A percentile compares a stretch with the other conserved stretches of the same genome.
phyloP scores from a whole-genome alignment of 1,140 invertebrate genomes.

The Wasmannia auropunctata region DNA sequence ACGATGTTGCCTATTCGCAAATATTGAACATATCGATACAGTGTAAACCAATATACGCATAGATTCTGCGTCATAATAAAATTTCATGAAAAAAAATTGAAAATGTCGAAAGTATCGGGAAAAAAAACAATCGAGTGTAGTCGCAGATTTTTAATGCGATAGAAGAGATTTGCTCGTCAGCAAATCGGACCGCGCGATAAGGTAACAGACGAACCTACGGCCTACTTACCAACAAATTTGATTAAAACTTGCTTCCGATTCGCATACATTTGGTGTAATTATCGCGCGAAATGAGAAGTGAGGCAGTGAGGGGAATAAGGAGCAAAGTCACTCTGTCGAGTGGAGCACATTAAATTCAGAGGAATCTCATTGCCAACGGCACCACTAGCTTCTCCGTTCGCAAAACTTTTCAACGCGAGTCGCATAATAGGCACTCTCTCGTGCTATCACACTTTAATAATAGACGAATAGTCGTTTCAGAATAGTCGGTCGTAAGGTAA shows the following conservation, averaged over 20 bases:
- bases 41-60: not conserved
- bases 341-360: constrained; percentile 54
- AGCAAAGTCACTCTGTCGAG: constrained; percentile 46
- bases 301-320: constrained; percentile 45
- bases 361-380: constrained; percentile 45
- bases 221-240: constrained; percentile 65
- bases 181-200: not conserved
- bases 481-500: not conserved
- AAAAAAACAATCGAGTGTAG: not conserved
- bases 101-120: not conserved
- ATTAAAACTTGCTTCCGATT: constrained; percentile 65
- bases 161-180: not conserved
- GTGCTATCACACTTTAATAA: constrained; percentile 55
- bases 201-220: constrained; percentile 6
- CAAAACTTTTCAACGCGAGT: constrained; percentile 53
- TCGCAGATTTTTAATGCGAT: not conserved
- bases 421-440: constrained; percentile 51
- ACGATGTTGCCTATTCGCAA: not conserved
- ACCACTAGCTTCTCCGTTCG: constrained; percentile 38
- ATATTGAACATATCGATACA: not conserved
- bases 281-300: constrained; percentile 46
- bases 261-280: constrained; percentile 64
- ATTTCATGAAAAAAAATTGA: constrained; percentile 16
- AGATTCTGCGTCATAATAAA: constrained; percentile 10
- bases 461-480: constrained; percentile 14